Evolutionary conservation across 2,113 vertebrate genomes (phyloP).

Genomic region (Esox niger): DNA sequence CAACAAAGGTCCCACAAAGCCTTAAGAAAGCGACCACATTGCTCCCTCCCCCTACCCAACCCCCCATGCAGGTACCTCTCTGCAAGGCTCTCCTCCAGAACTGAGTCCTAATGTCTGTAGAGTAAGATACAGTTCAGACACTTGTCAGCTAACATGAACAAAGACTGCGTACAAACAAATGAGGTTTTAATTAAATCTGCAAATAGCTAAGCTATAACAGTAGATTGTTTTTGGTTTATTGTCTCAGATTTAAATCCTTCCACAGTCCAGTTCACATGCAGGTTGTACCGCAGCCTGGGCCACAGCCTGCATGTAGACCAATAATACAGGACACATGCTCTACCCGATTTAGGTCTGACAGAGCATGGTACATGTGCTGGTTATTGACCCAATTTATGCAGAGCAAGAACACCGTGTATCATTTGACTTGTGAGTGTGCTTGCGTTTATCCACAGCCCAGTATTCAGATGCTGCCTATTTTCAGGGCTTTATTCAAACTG

Average conservation of each 20-base stretch:
- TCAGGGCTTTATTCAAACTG: conserved; percentile 49
- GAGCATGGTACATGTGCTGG: conserved; percentile 27
- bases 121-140: conserved; percentile 41
- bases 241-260: too few relatives aligned
- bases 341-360: conserved; percentile 23
- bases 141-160: not conserved
- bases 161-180: not conserved
- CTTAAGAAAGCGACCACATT: conserved; percentile 3
- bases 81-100: conserved; percentile 74
- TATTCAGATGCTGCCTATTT: conserved; percentile 48
- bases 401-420: conserved; percentile 30
- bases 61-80: conserved; percentile 75
- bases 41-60: conserved; percentile 34
- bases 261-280: too few relatives aligned
- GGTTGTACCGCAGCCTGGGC: conserved; percentile 21
- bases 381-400: conserved; percentile 37
- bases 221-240: too few relatives aligned
- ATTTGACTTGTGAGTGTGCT: conserved; percentile 37
- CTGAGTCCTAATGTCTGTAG: conserved; percentile 74
- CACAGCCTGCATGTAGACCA: conserved; percentile 28
- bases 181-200: not conserved
- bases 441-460: conserved; percentile 7
- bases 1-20: not conserved
- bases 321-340: conserved; percentile 29
- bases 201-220: too few relatives aligned